These are phyloP conservation scores for Thermophis baileyi DNA, from an alignment of 2,113 vertebrate genomes.

Conservation along the genomic window DNA sequence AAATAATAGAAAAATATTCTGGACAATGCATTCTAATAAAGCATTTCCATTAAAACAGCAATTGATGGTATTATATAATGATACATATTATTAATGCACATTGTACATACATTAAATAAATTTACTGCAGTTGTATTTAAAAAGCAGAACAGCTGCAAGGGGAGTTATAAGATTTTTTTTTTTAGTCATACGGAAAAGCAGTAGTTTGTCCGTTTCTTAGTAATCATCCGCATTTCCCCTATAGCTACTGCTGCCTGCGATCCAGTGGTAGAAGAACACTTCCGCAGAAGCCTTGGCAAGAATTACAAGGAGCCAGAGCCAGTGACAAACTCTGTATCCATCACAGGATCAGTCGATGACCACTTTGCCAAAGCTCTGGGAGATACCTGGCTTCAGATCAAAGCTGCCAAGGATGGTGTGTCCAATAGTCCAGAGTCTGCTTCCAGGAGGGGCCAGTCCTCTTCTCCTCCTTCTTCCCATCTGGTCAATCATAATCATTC, in stretches of 20 bases:
- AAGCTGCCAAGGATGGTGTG: constrained; percentile 86
- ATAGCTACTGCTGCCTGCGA: constrained; percentile 84
- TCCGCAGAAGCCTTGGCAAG: constrained; percentile 96
- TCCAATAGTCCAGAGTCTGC: constrained; percentile 81
- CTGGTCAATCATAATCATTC: constrained; percentile 95
- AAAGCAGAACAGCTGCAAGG: not conserved
- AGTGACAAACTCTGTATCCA: constrained; percentile 92
- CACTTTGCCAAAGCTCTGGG: constrained; percentile 99
- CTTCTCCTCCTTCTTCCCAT: constrained; percentile 84
- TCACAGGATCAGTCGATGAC: constrained; percentile 96
- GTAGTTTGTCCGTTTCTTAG: fast-evolving
- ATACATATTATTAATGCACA: not conserved
- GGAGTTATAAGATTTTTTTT: not conserved
- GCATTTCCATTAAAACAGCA: not conserved
- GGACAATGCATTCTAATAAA: not conserved
- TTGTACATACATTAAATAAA: not conserved
- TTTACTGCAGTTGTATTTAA: not conserved
- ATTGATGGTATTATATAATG: not conserved
- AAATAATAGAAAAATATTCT: not conserved
- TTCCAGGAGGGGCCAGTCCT: constrained; percentile 71
- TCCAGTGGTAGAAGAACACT: constrained; percentile 97
- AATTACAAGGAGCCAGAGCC: constrained; percentile 97
- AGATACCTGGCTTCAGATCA: constrained; percentile 96
- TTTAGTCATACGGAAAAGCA: not conserved
- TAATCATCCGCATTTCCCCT: not conserved